phyloP scores from a whole-genome alignment of 2,888 invertebrate species.

The Ichneumoninae sp. region DNA sequence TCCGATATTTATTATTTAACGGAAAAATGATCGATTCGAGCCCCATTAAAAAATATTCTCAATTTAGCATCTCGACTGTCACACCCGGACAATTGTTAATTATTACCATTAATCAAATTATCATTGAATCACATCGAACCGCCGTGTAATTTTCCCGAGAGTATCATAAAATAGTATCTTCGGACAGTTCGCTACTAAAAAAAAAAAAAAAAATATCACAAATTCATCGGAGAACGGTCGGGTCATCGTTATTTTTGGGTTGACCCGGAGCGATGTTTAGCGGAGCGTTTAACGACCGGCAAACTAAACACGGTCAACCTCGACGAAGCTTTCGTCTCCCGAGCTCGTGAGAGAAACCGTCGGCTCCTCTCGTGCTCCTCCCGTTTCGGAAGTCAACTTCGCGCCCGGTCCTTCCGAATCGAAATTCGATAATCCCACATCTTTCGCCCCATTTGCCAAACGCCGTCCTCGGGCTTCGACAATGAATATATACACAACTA shows the following conservation, averaged over 20 bases:
- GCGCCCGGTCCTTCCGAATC: slow-evolving; percentile 29
- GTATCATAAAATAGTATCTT: too few species aligned
- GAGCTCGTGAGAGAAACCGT: not conserved
- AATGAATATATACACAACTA: slow-evolving; percentile 47
- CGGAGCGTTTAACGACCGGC: slow-evolving; percentile 34
- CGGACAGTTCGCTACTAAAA: not conserved
- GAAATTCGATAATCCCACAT: slow-evolving; percentile 47
- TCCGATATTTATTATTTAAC: not conserved
- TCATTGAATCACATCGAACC: not conserved
- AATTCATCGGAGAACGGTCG: slow-evolving; percentile 28
- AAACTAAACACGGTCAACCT: slow-evolving; percentile 13
- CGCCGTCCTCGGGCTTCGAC: slow-evolving; percentile 1
- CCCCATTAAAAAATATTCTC: not conserved
- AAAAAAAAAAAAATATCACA: not conserved
- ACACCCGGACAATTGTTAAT: not conserved
- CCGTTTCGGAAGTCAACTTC: not conserved
- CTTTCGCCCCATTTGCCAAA: not conserved
- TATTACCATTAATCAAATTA: not conserved
- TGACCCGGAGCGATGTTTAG: slow-evolving; percentile 44
- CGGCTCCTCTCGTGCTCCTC: not conserved
- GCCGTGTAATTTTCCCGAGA: not conserved
- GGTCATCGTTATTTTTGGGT: slow-evolving; percentile 57
- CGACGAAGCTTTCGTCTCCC: slow-evolving; percentile 13
- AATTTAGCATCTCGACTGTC: not conserved
- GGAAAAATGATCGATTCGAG: not conserved